A percentile compares a stretch with the other conserved stretches of the same genome.
Conservation (phyloP, 2,888 invertebrate species). For the Cyclophora punctaria region DNA sequence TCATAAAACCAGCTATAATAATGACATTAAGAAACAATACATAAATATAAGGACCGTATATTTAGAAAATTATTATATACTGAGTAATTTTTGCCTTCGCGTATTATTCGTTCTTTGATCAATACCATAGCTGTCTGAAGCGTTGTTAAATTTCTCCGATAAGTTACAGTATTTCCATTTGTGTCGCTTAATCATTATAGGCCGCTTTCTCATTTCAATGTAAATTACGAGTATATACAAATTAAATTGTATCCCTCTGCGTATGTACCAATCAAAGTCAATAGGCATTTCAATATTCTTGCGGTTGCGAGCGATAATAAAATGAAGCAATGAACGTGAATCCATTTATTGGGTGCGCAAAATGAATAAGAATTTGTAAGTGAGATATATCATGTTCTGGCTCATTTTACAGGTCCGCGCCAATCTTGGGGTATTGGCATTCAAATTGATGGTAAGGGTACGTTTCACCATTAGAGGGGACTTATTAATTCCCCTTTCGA, state of each 20-base stretch:
- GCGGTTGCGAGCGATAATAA: constrained; percentile 34
- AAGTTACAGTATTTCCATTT: neutral
- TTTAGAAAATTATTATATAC: no score
- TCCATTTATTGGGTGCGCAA: constrained; percentile 51
- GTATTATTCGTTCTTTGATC: no score
- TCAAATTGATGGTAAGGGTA: constrained; percentile 74
- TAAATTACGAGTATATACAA: constrained; percentile 12
- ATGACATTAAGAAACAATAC: neutral
- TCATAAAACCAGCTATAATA: constrained; percentile 4
- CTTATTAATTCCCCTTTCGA: constrained; percentile 76
- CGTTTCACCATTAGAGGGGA: constrained; percentile 74
- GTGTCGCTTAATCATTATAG: neutral
- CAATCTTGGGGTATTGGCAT: constrained; percentile 72
- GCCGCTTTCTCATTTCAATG: constrained; percentile 3
- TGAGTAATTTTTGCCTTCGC: no score
- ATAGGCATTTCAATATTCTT: constrained; percentile 22
- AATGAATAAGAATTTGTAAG: constrained; percentile 59
- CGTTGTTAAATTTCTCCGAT: no score
- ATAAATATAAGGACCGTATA: no score
- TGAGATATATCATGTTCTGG: constrained; percentile 62
- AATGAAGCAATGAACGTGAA: constrained; percentile 42
- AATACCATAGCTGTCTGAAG: no score
- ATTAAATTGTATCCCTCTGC: constrained; percentile 10
- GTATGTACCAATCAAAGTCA: constrained; percentile 19
- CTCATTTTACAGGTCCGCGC: constrained; percentile 56